Base-by-base conservation (phyloP, 2,113 vertebrate species). In the Tachysurus fulvidraco region DNA sequence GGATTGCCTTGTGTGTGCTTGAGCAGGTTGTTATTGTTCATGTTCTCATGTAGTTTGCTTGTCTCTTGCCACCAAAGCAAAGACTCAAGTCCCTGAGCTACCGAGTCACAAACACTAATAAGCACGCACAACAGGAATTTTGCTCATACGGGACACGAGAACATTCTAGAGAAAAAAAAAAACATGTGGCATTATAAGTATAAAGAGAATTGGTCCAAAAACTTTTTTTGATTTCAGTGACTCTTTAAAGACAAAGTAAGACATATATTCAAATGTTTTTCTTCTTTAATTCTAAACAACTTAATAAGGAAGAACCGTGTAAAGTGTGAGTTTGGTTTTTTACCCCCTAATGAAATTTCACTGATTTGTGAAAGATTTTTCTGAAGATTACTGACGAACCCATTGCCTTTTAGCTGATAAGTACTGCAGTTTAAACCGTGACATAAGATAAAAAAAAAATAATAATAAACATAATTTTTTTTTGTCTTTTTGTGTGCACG, bases 11-110 rank as follows among this genome's bases (percentile, higher is more conserved):
- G 41, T 91, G 91, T 91, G 89, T 52, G 84, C 62, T 73, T 55
- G 83, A 76, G 69, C 80, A 84, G 60, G 83, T 84, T 89, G 86
- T 84, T 90, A 89, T 88, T 89, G 90, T 89, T 83, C 64, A 82
- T 83, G 86, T 87, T 87, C 73, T 55, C 44, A n/a, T 64, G 76
- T 84, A 54, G 44, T n/a, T 36, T 62, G 46, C 44, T 36, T 78
- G 19, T 16, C 28, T 85, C 46, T 55, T 10, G 55, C 83, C 83
- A 84, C 65, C 50, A 55, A 41, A 57, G 71, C 57, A 54, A 19
- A 36, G 41, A 30, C 17, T 85, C 41, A 46, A 74, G 0, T 74
- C 83, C 71, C 69, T 46, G 30, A 62, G 44, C 83, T 85, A 64
- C 65, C 54, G 74, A 85, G 60, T 65, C 84, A 65, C 84, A 13